A percentile compares a stretch with the other conserved stretches of the same genome.
phyloP scores from a whole-genome alignment of 2,113 vertebrate species.

The Hippocampus zosterae region DNA sequence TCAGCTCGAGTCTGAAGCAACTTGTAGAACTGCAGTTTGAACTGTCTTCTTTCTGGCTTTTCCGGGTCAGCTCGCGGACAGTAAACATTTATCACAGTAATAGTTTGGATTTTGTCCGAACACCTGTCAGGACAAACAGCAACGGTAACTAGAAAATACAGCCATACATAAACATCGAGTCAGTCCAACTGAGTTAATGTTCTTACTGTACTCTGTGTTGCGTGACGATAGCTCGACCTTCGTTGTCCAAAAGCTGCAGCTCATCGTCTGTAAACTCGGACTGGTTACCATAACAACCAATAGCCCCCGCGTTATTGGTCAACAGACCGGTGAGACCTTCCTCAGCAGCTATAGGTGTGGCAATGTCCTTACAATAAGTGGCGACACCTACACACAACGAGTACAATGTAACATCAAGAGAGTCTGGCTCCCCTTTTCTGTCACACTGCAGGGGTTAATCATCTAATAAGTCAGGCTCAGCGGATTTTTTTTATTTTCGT shows the following conservation, averaged over 20 bases:
- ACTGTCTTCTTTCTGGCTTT: conserved; percentile 77
- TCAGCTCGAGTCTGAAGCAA: conserved; percentile 80
- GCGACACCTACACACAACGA: conserved; percentile 73
- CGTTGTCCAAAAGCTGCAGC: conserved; percentile 79
- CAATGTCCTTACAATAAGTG: conserved; percentile 79
- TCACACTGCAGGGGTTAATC: not conserved
- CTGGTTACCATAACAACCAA: conserved; percentile 79
- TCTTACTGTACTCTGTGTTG: conserved; percentile 77
- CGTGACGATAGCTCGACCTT: conserved; percentile 82
- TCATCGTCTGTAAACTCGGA: conserved; percentile 77
- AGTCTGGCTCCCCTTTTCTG: too few relatives aligned
- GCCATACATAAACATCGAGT: not conserved
- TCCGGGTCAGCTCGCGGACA: conserved; percentile 84
- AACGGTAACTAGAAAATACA: not conserved
- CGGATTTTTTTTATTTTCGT: not conserved
- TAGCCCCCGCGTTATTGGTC: conserved; percentile 64
- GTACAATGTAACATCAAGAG: too few relatives aligned
- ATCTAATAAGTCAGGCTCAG: not conserved
- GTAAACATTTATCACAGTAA: conserved; percentile 85
- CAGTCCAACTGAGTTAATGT: not conserved
- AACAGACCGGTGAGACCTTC: conserved; percentile 83
- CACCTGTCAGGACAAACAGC: conserved; percentile 38
- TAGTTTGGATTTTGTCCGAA: conserved; percentile 58
- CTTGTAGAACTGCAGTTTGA: conserved; percentile 83
- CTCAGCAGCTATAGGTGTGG: conserved; percentile 80